Conservation (phyloP, 1,140 invertebrate species). For the Dryas iulia region DNA sequence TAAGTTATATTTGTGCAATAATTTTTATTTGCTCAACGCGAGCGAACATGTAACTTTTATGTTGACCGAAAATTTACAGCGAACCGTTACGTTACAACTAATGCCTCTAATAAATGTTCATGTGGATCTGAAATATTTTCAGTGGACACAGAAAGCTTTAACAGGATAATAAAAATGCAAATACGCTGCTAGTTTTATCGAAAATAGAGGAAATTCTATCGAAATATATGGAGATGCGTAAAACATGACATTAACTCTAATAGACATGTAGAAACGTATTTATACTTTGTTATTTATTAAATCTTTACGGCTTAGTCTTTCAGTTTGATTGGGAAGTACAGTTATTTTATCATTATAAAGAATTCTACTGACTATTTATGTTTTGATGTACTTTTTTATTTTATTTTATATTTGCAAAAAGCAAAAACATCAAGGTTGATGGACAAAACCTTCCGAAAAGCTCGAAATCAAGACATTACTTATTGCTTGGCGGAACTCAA, state of each 20-base stretch:
- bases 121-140: slow-evolving; percentile 2
- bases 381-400: no score
- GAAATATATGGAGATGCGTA: not conserved
- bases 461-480: no score
- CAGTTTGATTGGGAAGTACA: no score
- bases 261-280: no score
- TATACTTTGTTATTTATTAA: no score
- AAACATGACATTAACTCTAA: not conserved
- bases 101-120: slow-evolving; percentile 3
- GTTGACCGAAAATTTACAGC: not conserved
- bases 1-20: not conserved
- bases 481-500: no score
- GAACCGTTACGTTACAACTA: slow-evolving; percentile 2
- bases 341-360: no score
- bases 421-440: no score
- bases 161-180: slow-evolving; percentile 2
- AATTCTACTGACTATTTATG: no score
- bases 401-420: no score
- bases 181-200: not conserved
- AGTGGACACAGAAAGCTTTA: not conserved
- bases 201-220: not conserved
- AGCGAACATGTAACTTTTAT: not conserved
- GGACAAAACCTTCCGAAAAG: no score
- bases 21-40: not conserved
- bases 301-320: no score